Conservation (phyloP, 2,888 invertebrate species). For the Pristionchus arcanus region DNA sequence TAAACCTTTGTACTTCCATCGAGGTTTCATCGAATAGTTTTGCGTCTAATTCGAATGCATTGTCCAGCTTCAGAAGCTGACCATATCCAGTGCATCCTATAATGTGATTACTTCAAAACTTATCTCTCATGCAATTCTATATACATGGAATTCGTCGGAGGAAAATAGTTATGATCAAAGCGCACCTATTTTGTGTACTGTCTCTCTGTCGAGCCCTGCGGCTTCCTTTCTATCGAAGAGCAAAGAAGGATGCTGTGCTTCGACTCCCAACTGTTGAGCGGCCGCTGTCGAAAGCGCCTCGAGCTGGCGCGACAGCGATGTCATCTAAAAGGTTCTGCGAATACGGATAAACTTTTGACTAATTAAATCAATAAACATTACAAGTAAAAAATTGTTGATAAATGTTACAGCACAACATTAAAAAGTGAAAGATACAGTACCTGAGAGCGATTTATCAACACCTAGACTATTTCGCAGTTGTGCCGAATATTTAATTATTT, state of each 20-base stretch:
- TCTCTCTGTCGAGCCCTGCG: constrained; percentile 89
- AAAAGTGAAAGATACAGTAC: constrained; percentile 25
- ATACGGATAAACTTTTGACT: neutral
- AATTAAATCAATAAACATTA: neutral
- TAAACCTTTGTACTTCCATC: constrained; percentile 84
- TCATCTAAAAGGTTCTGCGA: constrained; percentile 70
- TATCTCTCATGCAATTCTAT: neutral
- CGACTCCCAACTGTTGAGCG: constrained; percentile 77
- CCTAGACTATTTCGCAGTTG: neutral
- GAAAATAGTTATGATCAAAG: constrained; percentile 58
- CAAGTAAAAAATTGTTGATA: neutral
- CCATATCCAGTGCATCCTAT: constrained; percentile 88
- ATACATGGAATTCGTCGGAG: neutral
- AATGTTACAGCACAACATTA: neutral
- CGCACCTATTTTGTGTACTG: constrained; percentile 89
- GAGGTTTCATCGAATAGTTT: constrained; percentile 88
- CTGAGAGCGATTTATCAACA: neutral
- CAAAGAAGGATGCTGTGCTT: constrained; percentile 85
- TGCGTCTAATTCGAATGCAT: constrained; percentile 87
- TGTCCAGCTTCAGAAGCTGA: constrained; percentile 88
- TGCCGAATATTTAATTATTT: neutral
- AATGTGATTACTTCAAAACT: neutral
- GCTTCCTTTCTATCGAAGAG: constrained; percentile 93
- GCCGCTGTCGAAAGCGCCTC: constrained; percentile 80
- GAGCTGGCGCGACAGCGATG: constrained; percentile 81